Conservation (phyloP, 2,888 invertebrate genomes). For the Drosophila putrida region DNA sequence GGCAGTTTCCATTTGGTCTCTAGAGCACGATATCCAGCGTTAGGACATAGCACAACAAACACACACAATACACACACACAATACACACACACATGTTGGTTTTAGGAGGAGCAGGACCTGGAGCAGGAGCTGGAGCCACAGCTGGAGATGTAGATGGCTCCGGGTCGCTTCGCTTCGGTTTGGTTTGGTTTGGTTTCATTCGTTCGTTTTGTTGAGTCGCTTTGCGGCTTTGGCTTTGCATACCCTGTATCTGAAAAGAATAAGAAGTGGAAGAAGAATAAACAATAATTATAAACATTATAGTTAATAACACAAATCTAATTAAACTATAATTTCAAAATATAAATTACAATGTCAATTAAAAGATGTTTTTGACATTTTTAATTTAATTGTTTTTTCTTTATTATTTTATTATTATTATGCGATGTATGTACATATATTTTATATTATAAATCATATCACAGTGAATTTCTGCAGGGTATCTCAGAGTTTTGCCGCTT, state of each 20-base stretch:
- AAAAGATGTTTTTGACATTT: no score
- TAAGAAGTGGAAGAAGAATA: no score
- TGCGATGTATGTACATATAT: no score
- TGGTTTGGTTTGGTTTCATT: constrained; percentile 32
- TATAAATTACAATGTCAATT: not conserved
- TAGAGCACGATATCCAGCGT: constrained; percentile 80
- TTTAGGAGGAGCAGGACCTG: constrained; percentile 11
- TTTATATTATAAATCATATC: no score
- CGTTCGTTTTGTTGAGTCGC: constrained; percentile 26
- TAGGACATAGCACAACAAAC: constrained; percentile 48
- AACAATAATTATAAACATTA: no score
- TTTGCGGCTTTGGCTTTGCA: constrained; percentile 43
- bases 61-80: constrained; percentile 36
- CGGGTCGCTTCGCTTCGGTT: constrained; percentile 16
- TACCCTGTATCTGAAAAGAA: constrained; percentile 32
- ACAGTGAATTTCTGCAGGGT: not conserved
- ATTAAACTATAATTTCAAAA: not conserved
- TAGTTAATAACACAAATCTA: not conserved
- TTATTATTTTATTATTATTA: no score
- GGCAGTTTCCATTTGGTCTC: constrained; percentile 84
- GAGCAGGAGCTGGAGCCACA: constrained; percentile 18
- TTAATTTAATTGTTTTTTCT: no score
- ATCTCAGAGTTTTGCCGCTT: not conserved
- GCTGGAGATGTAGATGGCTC: constrained; percentile 25
- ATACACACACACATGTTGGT: constrained; percentile 15